Evolutionary conservation across 2,113 vertebrate genomes (phyloP).

Genomic region (Rhipidura dahli): DNA sequence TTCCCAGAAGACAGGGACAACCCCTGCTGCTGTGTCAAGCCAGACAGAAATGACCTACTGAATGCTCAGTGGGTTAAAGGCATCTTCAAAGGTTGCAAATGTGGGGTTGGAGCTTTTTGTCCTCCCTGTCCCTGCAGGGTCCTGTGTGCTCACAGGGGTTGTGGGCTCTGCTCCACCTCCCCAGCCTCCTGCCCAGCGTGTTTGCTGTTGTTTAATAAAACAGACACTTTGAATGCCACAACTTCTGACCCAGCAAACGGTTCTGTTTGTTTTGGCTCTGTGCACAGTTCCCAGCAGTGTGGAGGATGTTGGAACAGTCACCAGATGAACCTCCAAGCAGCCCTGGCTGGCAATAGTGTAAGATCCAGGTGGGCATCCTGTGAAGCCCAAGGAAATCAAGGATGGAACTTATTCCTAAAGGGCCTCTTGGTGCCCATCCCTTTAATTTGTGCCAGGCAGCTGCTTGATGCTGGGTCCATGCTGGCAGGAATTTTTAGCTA

Average conservation of each 20-base stretch:
- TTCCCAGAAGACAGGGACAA: neutral
- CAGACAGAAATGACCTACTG: neutral
- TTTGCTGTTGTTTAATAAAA: neutral
- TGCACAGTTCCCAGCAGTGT: neutral
- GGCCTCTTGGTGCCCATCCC: neutral
- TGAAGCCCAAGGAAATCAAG: neutral
- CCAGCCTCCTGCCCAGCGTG: neutral
- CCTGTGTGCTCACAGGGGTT: fast-evolving
- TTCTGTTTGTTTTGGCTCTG: neutral
- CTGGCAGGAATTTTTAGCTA: neutral
- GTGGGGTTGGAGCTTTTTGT: neutral
- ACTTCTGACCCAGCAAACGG: neutral
- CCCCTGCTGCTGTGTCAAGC: neutral
- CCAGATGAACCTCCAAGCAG: neutral
- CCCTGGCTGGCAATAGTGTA: neutral
- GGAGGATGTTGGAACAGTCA: neutral
- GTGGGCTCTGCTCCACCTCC: neutral
- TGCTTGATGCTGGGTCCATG: neutral
- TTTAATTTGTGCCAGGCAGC: neutral
- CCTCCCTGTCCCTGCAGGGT: neutral
- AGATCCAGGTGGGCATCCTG: neutral
- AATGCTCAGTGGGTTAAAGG: neutral
- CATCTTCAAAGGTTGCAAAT: neutral
- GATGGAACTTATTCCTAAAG: neutral
- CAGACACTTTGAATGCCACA: neutral